A percentile compares a stretch with the other conserved stretches of the same genome.
Conservation (phyloP, 2,888 invertebrate genomes). For the Epirrita christyi region DNA sequence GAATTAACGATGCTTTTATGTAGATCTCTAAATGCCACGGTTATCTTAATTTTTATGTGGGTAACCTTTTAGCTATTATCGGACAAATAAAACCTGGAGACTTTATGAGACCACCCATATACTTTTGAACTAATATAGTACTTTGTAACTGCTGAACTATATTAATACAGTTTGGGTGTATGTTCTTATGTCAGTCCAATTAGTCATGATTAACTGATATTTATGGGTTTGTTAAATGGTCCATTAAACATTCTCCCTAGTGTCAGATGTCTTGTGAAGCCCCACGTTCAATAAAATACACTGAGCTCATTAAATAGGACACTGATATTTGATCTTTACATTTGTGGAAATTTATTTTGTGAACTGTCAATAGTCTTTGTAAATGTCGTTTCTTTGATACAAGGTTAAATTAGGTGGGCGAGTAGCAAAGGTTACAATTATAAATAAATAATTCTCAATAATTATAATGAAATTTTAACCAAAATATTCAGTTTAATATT, state of each 20-base stretch:
- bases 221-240: slow-evolving; percentile 78
- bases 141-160: slow-evolving; percentile 37
- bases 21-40: slow-evolving; percentile 57
- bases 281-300: slow-evolving; percentile 73
- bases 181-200: slow-evolving; percentile 71
- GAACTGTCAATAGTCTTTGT: background rate
- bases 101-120: slow-evolving; percentile 74
- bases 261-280: slow-evolving; percentile 70
- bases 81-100: slow-evolving; percentile 57
- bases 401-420: background rate
- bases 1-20: slow-evolving; percentile 59
- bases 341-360: slow-evolving; percentile 20
- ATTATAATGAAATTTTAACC: no score
- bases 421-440: no score
- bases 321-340: slow-evolving; percentile 61
- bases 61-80: slow-evolving; percentile 71
- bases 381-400: background rate
- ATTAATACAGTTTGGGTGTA: slow-evolving; percentile 47
- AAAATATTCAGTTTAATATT: no score
- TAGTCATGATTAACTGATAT: slow-evolving; percentile 82
- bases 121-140: slow-evolving; percentile 26
- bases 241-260: slow-evolving; percentile 71
- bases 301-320: slow-evolving; percentile 66
- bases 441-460: no score
- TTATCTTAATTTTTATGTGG: slow-evolving; percentile 76